Evolutionary conservation across 2,113 vertebrate genomes (phyloP).

Genomic region (Pipra filicauda): DNA sequence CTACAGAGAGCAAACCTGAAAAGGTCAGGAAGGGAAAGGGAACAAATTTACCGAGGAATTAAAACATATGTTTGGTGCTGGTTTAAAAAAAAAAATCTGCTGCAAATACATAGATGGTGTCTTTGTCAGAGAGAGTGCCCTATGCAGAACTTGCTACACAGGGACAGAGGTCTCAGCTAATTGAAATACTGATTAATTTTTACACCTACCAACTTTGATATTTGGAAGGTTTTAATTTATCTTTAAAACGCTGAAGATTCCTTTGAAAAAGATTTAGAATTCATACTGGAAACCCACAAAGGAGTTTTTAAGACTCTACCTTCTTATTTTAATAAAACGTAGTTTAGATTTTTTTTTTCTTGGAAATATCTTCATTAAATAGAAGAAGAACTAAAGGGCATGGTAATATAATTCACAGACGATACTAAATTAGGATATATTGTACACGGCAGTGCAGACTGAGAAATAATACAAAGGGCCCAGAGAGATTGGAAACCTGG

Average conservation of each 20-base stretch:
- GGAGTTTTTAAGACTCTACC: conserved; percentile 39
- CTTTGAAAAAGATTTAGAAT: conserved; percentile 33
- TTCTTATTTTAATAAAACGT: conserved; percentile 48
- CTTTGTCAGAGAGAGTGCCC: background rate
- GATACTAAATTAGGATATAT: conserved; percentile 66
- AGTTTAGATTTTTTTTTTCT: conserved; percentile 39
- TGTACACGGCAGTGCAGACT: conserved; percentile 33
- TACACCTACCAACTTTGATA: background rate
- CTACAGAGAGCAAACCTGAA: conserved; percentile 23
- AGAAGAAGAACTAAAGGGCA: conserved; percentile 63
- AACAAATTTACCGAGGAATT: conserved; percentile 52
- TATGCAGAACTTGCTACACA: background rate
- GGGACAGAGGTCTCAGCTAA: conserved; percentile 22
- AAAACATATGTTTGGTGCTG: conserved; percentile 26
- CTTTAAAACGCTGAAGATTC: background rate
- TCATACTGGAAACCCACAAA: background rate
- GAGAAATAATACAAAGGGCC: conserved; percentile 64
- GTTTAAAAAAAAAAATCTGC: background rate
- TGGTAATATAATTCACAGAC: conserved; percentile 64
- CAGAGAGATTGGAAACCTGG: conserved; percentile 65
- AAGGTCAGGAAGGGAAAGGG: conserved; percentile 38
- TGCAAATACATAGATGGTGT: background rate
- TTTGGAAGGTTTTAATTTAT: conserved; percentile 31
- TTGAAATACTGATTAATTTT: conserved; percentile 38
- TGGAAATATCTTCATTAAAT: conserved; percentile 67